phyloP scores from a whole-genome alignment of 37 sponge, comb jelly and placozoan genomes.

The Ephydatia muelleri region DNA sequence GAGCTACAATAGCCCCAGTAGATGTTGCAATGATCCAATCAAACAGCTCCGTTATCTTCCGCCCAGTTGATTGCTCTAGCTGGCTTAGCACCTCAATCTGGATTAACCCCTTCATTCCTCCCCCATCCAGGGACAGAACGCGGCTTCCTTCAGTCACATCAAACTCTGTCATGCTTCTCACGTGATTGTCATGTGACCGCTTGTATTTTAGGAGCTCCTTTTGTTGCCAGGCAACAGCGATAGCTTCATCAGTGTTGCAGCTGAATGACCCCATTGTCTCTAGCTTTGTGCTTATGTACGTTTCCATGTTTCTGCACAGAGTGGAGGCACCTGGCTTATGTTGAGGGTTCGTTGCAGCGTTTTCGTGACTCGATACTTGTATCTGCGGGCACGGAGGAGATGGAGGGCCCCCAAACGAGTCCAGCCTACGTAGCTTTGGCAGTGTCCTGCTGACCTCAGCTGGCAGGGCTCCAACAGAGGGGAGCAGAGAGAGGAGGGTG shows the following conservation, averaged over 20 bases:
- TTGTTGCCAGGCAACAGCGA: constrained; percentile 37
- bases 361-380: neutral
- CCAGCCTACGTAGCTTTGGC: neutral
- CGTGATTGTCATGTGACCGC: constrained; percentile 10
- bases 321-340: neutral
- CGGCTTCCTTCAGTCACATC: constrained; percentile 26
- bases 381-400: neutral
- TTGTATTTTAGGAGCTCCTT: constrained; percentile 34
- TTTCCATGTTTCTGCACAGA: neutral
- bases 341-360: neutral
- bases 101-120: constrained; percentile 66
- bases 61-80: constrained; percentile 36
- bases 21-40: constrained; percentile 57
- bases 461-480: neutral
- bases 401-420: neutral
- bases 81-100: constrained; percentile 49
- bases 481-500: neutral
- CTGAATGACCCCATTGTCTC: neutral
- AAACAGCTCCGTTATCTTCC: constrained; percentile 50
- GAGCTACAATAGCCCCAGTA: constrained; percentile 39
- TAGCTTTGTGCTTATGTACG: neutral
- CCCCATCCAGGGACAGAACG: constrained; percentile 64
- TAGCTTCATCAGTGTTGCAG: constrained; percentile 33
- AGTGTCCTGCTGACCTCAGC: neutral
- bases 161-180: neutral